Evolutionary conservation across 2,113 vertebrate genomes (phyloP).

Genomic region (Thryonomys swinderianus): DNA sequence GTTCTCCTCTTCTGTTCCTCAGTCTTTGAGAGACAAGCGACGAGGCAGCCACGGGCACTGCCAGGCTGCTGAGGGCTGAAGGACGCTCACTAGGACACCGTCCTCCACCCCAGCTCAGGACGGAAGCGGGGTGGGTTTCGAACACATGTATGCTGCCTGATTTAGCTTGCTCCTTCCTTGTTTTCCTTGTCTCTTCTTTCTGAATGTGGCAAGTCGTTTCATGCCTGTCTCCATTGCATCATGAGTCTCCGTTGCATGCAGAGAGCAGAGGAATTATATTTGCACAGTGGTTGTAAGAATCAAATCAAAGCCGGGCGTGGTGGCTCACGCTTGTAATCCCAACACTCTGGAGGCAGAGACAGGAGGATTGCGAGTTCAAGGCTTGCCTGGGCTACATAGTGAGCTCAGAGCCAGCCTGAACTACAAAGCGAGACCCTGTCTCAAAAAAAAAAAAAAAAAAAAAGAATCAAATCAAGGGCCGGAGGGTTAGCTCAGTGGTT

Average conservation of each 20-base stretch:
- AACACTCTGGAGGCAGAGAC: too few relatives aligned
- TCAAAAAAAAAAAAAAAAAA: too few relatives aligned
- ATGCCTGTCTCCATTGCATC: neutral
- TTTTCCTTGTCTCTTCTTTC: neutral
- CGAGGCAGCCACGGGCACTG: neutral
- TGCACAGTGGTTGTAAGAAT: constrained; percentile 4
- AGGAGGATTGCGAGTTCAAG: too few relatives aligned
- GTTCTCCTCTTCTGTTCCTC: neutral
- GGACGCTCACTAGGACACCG: neutral
- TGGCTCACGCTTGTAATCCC: too few relatives aligned
- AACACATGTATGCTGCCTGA: neutral
- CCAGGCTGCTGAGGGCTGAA: neutral
- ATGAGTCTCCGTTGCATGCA: neutral
- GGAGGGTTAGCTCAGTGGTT: too few relatives aligned
- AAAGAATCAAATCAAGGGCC: too few relatives aligned
- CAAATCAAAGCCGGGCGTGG: too few relatives aligned
- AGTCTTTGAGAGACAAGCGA: neutral
- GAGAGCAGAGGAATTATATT: neutral
- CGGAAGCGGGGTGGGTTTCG: neutral
- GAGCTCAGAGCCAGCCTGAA: too few relatives aligned
- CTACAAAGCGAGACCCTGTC: too few relatives aligned
- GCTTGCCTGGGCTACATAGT: too few relatives aligned
- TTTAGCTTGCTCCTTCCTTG: neutral
- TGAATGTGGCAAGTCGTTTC: neutral
- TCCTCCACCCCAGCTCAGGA: neutral